These are phyloP conservation scores for Penaeus chinensis DNA, from an alignment of 1,140 invertebrate species.

Conservation along the genomic window DNA sequence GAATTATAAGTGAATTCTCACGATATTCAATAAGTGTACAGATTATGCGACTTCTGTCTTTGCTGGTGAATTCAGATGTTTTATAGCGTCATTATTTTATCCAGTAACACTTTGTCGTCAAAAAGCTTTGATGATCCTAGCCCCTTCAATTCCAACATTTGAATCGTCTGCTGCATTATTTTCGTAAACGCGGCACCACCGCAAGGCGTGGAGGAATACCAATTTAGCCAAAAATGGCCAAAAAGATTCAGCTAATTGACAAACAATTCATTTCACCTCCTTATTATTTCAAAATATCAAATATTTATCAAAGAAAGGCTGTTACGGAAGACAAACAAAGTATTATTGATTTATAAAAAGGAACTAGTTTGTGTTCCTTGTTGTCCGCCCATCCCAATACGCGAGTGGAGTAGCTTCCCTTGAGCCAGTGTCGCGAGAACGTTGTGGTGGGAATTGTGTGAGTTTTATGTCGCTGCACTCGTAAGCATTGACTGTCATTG, in stretches of 20 bases:
- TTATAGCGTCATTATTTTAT: too few relatives aligned
- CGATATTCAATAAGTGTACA: neutral
- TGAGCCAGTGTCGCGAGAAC: conserved; percentile 46
- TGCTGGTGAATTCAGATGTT: neutral
- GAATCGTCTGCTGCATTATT: conserved; percentile 27
- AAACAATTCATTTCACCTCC: too few relatives aligned
- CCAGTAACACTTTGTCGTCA: too few relatives aligned
- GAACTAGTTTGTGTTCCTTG: conserved; percentile 54
- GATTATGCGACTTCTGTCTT: neutral
- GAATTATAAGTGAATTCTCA: neutral
- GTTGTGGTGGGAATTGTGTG: conserved; percentile 40
- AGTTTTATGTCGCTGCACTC: conserved; percentile 37
- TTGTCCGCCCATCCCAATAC: conserved; percentile 1
- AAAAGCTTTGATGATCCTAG: too few relatives aligned
- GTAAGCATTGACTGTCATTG: conserved; percentile 31
- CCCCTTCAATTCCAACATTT: too few relatives aligned
- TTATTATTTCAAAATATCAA: neutral
- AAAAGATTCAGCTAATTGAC: neutral
- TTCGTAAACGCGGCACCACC: conserved; percentile 43
- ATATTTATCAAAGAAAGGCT: neutral
- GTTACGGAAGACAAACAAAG: conserved; percentile 21
- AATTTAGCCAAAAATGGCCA: neutral
- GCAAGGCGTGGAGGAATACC: conserved; percentile 52
- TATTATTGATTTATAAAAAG: neutral
- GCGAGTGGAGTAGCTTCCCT: conserved; percentile 34